Conservation (phyloP, 2,888 invertebrate genomes). For the Hyposoter dolosus region DNA sequence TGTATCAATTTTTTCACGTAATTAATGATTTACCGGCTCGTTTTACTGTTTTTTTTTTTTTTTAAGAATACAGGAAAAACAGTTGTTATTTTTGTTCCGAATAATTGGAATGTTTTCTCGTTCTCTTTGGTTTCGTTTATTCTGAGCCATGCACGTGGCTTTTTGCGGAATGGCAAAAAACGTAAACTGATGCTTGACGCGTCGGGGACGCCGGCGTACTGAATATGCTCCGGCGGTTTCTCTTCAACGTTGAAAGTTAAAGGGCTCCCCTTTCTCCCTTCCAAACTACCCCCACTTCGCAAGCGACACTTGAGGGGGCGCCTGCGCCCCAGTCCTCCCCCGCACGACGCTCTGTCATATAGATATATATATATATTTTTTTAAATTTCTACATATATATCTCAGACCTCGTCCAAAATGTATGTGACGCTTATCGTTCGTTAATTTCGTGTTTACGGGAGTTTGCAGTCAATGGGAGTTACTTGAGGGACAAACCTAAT, state of each 20-base stretch:
- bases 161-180: constrained; percentile 4
- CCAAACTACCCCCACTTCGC: constrained; percentile 4
- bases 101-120: neutral
- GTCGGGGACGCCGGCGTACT: constrained; percentile 73
- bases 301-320: neutral
- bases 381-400: neutral
- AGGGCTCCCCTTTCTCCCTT: constrained; percentile 62
- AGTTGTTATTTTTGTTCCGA: neutral
- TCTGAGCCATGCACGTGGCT: constrained; percentile 43
- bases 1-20: neutral
- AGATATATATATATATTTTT: neutral
- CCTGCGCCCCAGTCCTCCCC: constrained; percentile 25
- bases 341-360: neutral
- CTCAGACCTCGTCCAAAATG: neutral
- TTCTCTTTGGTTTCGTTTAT: neutral
- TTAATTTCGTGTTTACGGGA: constrained; percentile 31
- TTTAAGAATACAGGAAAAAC: neutral
- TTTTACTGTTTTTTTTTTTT: neutral
- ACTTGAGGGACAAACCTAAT: constrained; percentile 12
- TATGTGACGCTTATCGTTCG: constrained; percentile 13
- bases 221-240: constrained; percentile 51
- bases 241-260: constrained; percentile 60
- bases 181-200: constrained; percentile 68
- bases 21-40: neutral
- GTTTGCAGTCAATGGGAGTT: constrained; percentile 2